Evolutionary conservation across 2,113 vertebrate species (phyloP), one percentile per base, ranked within the genome.

Genomic region (Etheostoma cragini): DNA sequence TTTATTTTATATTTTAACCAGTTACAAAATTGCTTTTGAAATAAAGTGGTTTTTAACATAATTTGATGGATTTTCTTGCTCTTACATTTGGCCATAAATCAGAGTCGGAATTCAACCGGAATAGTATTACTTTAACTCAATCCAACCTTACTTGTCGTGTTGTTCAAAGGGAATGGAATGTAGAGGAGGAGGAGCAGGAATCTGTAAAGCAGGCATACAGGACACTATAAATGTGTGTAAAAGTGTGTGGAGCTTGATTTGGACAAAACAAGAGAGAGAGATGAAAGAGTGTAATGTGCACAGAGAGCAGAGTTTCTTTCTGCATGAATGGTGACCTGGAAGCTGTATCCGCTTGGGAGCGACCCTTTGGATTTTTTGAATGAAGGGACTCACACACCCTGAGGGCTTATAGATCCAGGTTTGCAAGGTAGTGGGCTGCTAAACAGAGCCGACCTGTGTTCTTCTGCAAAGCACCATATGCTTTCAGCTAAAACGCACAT

Each of bases 311-410:
- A 57, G 81, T 66, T 63, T 85, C 17, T 83, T 71, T 88, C 69
- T 80, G 67, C 58, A 82, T 88, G 85, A 89, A 83, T 78, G 67
- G 61, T 74, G 76, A 85, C 76, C 81, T 92, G 87, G 81, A 89
- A 86, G 81, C 85, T 77, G 6, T 21, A 67, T 81, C 70, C 42
- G 6, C 46, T 30, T 70, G 67, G 67, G 79, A 79, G 49, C 5
- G 61, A 88, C 35, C 52, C 73, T 71, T 53, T 58, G 63, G 33
- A 71, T 80, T 65, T 72, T 68, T 60, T 61, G 73, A 74, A 70
- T 78, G 58, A 61, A 60, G 21, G 64, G 24, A 47, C 58, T 42
- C 61, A 69, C 73, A 54, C 42, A 33, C 64, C 10, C 69, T 22
- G 63, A 57, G 42, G 63, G 42, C 60, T 58, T 42, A 13, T 62